Evolutionary conservation across 2,113 vertebrate species (phyloP).

Genomic region (Illadopsis cleaveri): DNA sequence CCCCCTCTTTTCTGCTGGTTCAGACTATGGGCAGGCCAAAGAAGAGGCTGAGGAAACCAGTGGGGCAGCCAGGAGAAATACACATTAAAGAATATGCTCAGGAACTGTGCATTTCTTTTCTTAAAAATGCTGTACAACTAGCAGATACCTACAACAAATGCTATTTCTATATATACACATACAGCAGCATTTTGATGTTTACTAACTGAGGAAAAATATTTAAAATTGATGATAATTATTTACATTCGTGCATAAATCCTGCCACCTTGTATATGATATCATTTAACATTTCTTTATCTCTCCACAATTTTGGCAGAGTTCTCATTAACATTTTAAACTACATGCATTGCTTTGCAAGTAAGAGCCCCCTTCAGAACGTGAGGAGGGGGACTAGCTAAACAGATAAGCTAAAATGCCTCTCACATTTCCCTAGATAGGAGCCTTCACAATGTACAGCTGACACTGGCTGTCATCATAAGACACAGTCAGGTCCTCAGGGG

Average conservation of each 20-base stretch:
- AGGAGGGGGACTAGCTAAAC: neutral
- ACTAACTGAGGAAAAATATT: neutral
- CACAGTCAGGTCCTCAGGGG: constrained; percentile 35
- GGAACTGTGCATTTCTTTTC: neutral
- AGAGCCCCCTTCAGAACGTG: constrained; percentile 6
- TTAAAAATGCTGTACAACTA: neutral
- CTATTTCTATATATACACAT: neutral
- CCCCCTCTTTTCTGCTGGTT: neutral
- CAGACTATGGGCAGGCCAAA: neutral
- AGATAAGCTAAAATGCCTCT: constrained; percentile 36
- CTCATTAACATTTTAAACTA: neutral
- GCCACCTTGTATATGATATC: neutral
- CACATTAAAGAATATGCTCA: rapidly evolving
- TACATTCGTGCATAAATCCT: neutral
- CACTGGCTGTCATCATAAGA: constrained; percentile 55
- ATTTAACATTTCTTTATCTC: neutral
- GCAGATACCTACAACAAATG: neutral
- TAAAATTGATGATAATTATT: neutral
- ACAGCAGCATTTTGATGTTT: neutral
- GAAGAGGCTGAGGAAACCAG: neutral
- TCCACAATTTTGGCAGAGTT: neutral
- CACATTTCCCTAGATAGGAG: constrained; percentile 50
- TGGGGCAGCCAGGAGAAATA: neutral
- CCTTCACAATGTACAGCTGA: constrained; percentile 48
- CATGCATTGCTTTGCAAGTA: neutral